phyloP scores from a whole-genome alignment of 2,888 invertebrate species.

The Dryomyza anilis region DNA sequence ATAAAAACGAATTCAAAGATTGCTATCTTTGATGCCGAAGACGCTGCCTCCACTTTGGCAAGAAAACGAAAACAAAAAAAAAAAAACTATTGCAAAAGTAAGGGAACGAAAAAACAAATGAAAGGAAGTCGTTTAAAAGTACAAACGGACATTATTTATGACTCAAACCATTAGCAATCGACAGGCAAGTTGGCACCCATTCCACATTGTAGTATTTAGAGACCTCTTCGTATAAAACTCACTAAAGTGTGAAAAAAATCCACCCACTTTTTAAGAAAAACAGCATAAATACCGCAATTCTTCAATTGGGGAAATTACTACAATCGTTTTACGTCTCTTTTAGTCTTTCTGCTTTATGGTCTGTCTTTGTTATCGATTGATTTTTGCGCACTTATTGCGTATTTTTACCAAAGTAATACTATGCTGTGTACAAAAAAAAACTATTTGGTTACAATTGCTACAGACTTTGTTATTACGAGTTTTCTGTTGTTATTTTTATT shows the following conservation, averaged over 20 bases:
- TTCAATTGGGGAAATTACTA: constrained; percentile 41
- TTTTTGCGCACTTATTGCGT: constrained; percentile 34
- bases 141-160: constrained; percentile 60
- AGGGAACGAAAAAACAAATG: constrained; percentile 48
- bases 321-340: constrained; percentile 14
- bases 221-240: neutral
- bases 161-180: constrained; percentile 51
- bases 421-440: too few species aligned
- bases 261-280: neutral
- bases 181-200: constrained; percentile 11
- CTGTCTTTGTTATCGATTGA: constrained; percentile 42
- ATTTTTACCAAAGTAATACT: constrained; percentile 28
- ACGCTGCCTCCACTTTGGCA: neutral
- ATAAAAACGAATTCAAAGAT: constrained; percentile 52
- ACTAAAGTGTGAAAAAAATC: neutral
- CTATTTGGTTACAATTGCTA: constrained; percentile 16
- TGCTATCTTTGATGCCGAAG: constrained; percentile 51
- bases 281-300: constrained; percentile 35
- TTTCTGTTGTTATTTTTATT: neutral
- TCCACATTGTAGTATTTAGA: constrained; percentile 9
- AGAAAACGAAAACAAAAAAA: neutral
- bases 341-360: constrained; percentile 13
- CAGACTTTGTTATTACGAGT: constrained; percentile 5
- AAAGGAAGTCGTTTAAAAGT: constrained; percentile 60
- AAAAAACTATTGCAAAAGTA: constrained; percentile 22